Evolutionary conservation across 2,113 vertebrate genomes (phyloP), one percentile per base, ranked within the genome.

Genomic region (Bambusicola thoracicus): DNA sequence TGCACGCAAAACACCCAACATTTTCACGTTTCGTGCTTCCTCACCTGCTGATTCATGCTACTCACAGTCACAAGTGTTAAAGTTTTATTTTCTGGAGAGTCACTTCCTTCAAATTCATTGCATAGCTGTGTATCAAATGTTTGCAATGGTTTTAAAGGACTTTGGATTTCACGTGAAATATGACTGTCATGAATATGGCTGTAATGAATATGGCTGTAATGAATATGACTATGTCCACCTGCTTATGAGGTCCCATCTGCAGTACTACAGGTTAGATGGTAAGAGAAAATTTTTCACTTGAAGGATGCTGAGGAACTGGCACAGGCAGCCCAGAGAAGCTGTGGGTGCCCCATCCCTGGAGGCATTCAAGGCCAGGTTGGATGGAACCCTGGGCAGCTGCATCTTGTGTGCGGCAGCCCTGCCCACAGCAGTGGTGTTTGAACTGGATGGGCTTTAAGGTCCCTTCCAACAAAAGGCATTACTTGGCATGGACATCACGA

Each of bases 41-140:
- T 87, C 44, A n/a, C 43, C 66, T 65, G 15, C 9, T 5, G 5
- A 14, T 30, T 16, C 19, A 8, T 44, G 20, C 0, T 0, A n/a
- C 13, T 43, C 29, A 25, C 2, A 0, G 11, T 53, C 25, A 15
- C 0, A 1, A 61, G 48, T 43, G 85, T 69, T 51, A 55, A 13
- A 61, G 40, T 30, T 73, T 79, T 80, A n/a, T 55, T 53, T 55
- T 62, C 21, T 78, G 38, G 11, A 72, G 32, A 85, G 41, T 11
- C 7, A 34, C 13, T 72, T 75, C 38, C 40, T 69, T 82, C 66
- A 51, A n/a, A 18, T 69, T 49, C 30, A 7, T 44, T 85, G 48
- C 43, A 20, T 79, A 41, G 25, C 58, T 85, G 30, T n/a, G 73
- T 77, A 58, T 16, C 80, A 85, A 65, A 79, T 73, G 77, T 53